Conservation (phyloP, 2,113 vertebrate genomes). For the Clarias macrocephalus region DNA sequence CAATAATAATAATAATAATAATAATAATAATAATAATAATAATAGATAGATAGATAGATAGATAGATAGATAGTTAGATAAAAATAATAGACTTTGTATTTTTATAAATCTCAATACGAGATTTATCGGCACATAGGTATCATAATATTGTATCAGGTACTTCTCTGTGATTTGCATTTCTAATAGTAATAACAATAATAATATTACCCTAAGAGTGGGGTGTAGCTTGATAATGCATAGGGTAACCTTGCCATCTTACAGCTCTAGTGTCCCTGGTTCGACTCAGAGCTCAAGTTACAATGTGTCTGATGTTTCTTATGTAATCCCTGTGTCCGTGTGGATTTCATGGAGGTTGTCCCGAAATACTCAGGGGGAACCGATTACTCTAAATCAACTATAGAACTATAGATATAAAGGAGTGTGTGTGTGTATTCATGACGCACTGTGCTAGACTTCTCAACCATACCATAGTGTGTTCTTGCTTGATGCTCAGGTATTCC, state of each 20-base stretch:
- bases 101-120: too few species aligned
- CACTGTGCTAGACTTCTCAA: background rate
- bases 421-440: background rate
- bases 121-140: too few species aligned
- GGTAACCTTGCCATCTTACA: background rate
- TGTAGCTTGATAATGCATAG: background rate
- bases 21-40: too few species aligned
- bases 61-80: too few species aligned
- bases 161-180: too few species aligned
- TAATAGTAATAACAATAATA: background rate
- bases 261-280: background rate
- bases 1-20: too few species aligned
- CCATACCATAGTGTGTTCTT: background rate
- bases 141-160: too few species aligned
- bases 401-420: background rate
- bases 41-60: too few species aligned
- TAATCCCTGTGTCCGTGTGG: background rate
- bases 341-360: background rate
- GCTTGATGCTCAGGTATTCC: background rate
- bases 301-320: background rate
- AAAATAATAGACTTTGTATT: too few species aligned
- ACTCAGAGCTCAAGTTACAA: background rate
- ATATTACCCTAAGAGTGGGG: background rate
- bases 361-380: background rate
- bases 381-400: background rate